Base-by-base conservation (phyloP, 2,888 invertebrate genomes). In the Andrena dorsata region DNA sequence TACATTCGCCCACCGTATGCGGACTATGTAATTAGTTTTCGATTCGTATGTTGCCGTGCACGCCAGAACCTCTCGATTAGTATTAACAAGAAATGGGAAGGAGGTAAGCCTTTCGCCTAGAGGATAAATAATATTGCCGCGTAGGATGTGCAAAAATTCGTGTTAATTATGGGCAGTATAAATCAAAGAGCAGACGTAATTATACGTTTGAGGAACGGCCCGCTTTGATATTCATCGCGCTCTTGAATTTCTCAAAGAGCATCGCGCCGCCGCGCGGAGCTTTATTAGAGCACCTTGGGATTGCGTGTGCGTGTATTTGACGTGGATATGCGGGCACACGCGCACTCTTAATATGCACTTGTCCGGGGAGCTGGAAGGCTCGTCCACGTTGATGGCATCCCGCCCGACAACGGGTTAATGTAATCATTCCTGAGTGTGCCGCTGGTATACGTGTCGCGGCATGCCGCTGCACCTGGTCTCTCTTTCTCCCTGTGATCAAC, bases 381-480 rank as follows among this genome's bases (percentile, higher is more conserved):
- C 76, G 82, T 76, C 80, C 76, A 79, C 69, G 77, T 73, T 76
- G 88, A 86, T 84, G 87, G 80, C 75, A 84, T 82, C 66, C 53
- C 56, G 56, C 63, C 80, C 84, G 80, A 83, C 84, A 87, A 84
- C 84, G 84, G 86, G 84, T 90, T 92, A 90, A 92, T 90, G 87
- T 90, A 91, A 92, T 92, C 90, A 92, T 90, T 91, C 78, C 84
- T 82, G 88, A 92, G 91, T 90, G 90, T 90, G 79, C 49, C 70
- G 56, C 35, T 35, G 79, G 74, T 70, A 83, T 91, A 92, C 92
- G 91, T 91, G 92, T 90, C 90, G 85, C 78, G 81, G 89, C 90
- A 91, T 91, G 88, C 88, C 70, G 80, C 80, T 76, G 85, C 84
- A 88, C 84, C 88, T 85, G 72, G 49, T 41, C 66, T 32, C 20